phyloP scores from a whole-genome alignment of 2,113 vertebrate species.

The human (Homo sapiens) region GRCh38 chr16:16559501-16560000 shows the following conservation, averaged over 20 bases:
- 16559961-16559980: not conserved
- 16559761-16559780: not conserved
- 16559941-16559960: not conserved
- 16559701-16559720: slow-evolving; percentile 58
- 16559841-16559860: slow-evolving; percentile 47
- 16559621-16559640: slow-evolving; percentile 82
- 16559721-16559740: slow-evolving; percentile 39
- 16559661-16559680: slow-evolving; percentile 70
- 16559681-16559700: slow-evolving; percentile 74
- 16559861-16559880: slow-evolving; percentile 48
- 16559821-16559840: not conserved
- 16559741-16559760: not conserved
- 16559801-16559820: not conserved
- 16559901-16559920: not conserved
- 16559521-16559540: slow-evolving; percentile 85
- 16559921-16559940: slow-evolving; percentile 19
- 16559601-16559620: slow-evolving; percentile 88
- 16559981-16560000: not conserved
- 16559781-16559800: slow-evolving; percentile 52
- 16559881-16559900: not conserved
- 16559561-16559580: slow-evolving; percentile 87
- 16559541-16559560: slow-evolving; percentile 89
- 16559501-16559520: slow-evolving; percentile 76
- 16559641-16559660: slow-evolving; percentile 80
- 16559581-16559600: slow-evolving; percentile 84